Conservation (phyloP, 2,888 invertebrate species). For the Melikaiella ostensackeni region DNA sequence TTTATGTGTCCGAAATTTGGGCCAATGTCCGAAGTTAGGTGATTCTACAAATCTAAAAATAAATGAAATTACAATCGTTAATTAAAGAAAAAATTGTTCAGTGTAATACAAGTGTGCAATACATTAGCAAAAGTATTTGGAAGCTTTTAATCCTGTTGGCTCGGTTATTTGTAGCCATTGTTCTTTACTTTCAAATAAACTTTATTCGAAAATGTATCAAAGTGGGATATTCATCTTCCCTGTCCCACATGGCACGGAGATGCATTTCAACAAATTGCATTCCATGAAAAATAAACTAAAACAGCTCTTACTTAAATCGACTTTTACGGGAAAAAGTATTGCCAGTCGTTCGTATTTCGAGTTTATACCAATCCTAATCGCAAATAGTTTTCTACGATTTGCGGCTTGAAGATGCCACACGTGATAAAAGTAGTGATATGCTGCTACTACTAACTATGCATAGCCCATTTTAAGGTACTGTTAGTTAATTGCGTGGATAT, state of each 20-base stretch:
- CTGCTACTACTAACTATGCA: not conserved
- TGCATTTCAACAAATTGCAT: conserved; percentile 33
- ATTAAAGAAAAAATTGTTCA: no score
- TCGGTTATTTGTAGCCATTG: not conserved
- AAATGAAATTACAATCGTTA: no score
- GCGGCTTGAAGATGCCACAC: not conserved
- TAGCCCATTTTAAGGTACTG: not conserved
- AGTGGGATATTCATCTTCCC: conserved; percentile 15
- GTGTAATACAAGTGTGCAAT: not conserved
- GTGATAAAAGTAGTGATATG: not conserved
- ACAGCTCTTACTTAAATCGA: conserved; percentile 11
- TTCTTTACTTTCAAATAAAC: conserved; percentile 6
- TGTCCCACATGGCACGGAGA: not conserved
- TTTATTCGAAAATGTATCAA: conserved; percentile 26
- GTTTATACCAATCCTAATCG: not conserved
- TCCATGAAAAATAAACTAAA: conserved; percentile 12
- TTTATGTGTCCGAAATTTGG: no score
- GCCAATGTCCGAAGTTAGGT: no score
- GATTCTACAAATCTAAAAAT: no score
- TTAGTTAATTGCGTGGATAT: conserved; percentile 52
- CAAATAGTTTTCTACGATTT: not conserved
- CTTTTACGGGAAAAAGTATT: not conserved
- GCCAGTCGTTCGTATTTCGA: conserved; percentile 11
- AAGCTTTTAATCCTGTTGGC: conserved; percentile 16
- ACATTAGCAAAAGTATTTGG: not conserved